Base-by-base conservation (phyloP, 1,140 invertebrate genomes). In the Drosophila seguyi region DNA sequence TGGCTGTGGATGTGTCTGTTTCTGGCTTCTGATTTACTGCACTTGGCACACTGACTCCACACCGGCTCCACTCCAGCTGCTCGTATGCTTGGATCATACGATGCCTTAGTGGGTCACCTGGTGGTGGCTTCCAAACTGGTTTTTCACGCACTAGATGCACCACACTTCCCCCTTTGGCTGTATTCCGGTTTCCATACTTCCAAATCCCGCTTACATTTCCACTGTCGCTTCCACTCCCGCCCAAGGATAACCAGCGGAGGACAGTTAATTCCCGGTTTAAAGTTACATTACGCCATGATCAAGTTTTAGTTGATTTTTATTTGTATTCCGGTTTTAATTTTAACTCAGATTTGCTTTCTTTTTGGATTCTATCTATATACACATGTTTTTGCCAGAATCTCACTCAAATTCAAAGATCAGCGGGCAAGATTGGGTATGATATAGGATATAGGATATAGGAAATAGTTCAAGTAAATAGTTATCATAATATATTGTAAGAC, bases 101-200 rank as follows among this genome's bases (percentile, higher is more conserved):
- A 66, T 69, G 36, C 25, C n/a, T 29, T 52, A 50, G 65, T 68
- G 66, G 66, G 60, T 66, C 61, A 69, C 41, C 42, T 67, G 61
- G 47, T 67, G 61, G 47, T 41, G 61, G 61, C 41, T 41, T 44
- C 36, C 45, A 67, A 69, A 69, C 61, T 69, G 66, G 66, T 69
- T 69, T 66, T 22, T 25, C 14, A 47, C 60, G 29, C 60, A 63
- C 36, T 66, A n/a, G 20, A 53, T 69, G 66, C 66, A 44, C 59
- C 66, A 44, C 59, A 39, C 45, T 53, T 65, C 66, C 45, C 36
- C 36, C n/a, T n/a, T n/a, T 52, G 27, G 25, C 31, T 22, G 7
- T 42, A 29, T 42, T 69, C 45, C 60, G 61, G 60, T 52, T 66
- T 67, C 11, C 39, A 60, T 60, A 27, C 13, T 34, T 11, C n/a